These are phyloP conservation scores for Caenorhabditis panamensis DNA, from an alignment of 2,888 invertebrate genomes.

Conservation along the genomic window DNA sequence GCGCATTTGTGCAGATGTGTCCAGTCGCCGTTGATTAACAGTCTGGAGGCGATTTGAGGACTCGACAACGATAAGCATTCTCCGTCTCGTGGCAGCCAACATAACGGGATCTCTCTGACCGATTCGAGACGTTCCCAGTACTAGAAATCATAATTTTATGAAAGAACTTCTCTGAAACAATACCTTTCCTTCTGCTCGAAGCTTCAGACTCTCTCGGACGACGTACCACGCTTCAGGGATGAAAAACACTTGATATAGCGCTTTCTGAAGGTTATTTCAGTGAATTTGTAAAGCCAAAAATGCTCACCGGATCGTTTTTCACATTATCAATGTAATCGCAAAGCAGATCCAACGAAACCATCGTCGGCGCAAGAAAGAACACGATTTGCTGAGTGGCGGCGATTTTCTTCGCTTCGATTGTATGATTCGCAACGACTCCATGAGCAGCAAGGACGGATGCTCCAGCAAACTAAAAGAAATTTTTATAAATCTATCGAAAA, in stretches of 20 bases:
- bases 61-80: conserved; percentile 66
- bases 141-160: conserved; percentile 31
- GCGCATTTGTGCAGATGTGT: conserved; percentile 68
- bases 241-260: conserved; percentile 70
- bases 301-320: conserved; percentile 52
- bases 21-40: conserved; percentile 70
- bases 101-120: conserved; percentile 67
- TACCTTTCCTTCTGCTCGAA: conserved; percentile 59
- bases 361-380: conserved; percentile 66
- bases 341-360: conserved; percentile 60
- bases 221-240: conserved; percentile 74
- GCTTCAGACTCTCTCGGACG: conserved; percentile 68
- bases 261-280: conserved; percentile 55
- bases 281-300: background rate
- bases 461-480: conserved; percentile 59
- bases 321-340: conserved; percentile 66
- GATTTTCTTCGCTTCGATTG: conserved; percentile 44
- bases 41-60: conserved; percentile 67
- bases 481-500: background rate
- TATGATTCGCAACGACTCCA: conserved; percentile 62
- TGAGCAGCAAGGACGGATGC: conserved; percentile 53
- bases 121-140: conserved; percentile 69
- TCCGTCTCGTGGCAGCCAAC: conserved; percentile 71
- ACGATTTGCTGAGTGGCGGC: conserved; percentile 60
- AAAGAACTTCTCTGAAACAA: no score